Percentiles rank a stretch among this genome's conserved stretches.
phyloP scores from a whole-genome alignment of 1,140 invertebrate species.

The Bombus polaris region DNA sequence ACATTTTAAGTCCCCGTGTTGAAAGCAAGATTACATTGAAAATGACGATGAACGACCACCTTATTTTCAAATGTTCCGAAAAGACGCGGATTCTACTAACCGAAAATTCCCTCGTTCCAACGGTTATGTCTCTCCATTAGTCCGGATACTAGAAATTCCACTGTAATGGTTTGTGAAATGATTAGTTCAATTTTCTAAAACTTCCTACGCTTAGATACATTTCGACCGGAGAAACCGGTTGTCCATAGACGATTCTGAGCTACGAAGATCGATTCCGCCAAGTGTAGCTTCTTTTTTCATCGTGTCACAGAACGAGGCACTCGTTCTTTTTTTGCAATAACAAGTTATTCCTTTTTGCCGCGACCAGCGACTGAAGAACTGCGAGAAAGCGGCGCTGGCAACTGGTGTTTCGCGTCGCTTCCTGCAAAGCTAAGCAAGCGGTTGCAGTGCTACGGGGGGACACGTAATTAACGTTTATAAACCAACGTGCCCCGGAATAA shows the following conservation, averaged over 20 bases:
- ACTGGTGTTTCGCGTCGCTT: neutral
- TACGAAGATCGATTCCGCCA: neutral
- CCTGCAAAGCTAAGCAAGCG: neutral
- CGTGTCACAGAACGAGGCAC: neutral
- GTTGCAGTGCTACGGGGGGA: neutral
- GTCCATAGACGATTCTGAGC: neutral
- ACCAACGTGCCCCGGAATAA: neutral
- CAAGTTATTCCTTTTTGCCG: neutral
- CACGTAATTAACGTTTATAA: slow-evolving; percentile 37
- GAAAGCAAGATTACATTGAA: too few species aligned
- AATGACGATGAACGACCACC: too few species aligned
- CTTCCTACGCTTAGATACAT: too few species aligned
- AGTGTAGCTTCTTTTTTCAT: neutral
- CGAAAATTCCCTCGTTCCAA: too few species aligned
- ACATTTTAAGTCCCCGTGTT: fast-evolving
- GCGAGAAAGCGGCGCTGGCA: slow-evolving; percentile 1
- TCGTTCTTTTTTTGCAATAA: neutral
- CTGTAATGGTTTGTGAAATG: too few species aligned
- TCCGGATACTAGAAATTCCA: too few species aligned
- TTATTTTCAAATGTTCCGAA: too few species aligned
- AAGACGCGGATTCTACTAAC: too few species aligned
- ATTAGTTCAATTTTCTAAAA: too few species aligned
- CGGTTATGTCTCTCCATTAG: too few species aligned
- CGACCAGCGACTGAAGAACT: neutral
- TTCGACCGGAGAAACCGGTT: neutral